A percentile compares a stretch with the other conserved stretches of the same genome.
Evolutionary conservation across 2,797 vertebrate species (phyloP).

Genomic region (Eleutherodactylus coqui): DNA sequence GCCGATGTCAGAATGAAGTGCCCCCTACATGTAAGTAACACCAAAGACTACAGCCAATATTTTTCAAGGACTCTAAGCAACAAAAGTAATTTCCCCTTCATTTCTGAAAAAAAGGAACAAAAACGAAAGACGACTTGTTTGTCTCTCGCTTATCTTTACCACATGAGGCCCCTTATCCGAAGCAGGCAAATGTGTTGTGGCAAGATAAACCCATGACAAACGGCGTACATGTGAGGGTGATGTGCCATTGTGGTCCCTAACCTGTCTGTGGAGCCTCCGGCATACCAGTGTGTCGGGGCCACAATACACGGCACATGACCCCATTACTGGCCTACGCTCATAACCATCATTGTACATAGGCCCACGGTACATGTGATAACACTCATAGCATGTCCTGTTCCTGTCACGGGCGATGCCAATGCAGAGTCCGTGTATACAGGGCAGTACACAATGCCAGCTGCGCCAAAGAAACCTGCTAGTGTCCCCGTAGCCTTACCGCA

Average conservation of each 20-base stretch:
- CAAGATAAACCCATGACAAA: conserved; percentile 15
- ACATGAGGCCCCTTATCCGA: conserved; percentile 12
- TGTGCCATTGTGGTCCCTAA: background rate
- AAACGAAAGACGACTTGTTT: background rate
- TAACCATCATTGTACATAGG: too few relatives aligned
- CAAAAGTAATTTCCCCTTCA: background rate
- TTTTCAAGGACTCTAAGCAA: background rate
- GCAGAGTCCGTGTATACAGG: too few relatives aligned
- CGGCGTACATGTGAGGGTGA: background rate
- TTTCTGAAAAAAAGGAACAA: background rate
- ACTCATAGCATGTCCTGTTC: too few relatives aligned
- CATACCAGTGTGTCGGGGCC: too few relatives aligned
- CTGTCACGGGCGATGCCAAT: too few relatives aligned
- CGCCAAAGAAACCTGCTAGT: too few relatives aligned
- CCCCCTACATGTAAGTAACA: background rate
- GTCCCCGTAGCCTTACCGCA: too few relatives aligned
- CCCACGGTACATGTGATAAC: too few relatives aligned
- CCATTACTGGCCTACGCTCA: too few relatives aligned
- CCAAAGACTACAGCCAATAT: background rate
- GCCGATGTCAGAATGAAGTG: background rate
- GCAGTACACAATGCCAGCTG: too few relatives aligned
- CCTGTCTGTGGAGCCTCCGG: too few relatives aligned
- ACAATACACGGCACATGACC: too few relatives aligned
- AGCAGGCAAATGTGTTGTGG: conserved; percentile 2
- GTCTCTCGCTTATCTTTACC: background rate